Base-by-base conservation (phyloP, 2,797 vertebrate species). In the Selene dorsalis region DNA sequence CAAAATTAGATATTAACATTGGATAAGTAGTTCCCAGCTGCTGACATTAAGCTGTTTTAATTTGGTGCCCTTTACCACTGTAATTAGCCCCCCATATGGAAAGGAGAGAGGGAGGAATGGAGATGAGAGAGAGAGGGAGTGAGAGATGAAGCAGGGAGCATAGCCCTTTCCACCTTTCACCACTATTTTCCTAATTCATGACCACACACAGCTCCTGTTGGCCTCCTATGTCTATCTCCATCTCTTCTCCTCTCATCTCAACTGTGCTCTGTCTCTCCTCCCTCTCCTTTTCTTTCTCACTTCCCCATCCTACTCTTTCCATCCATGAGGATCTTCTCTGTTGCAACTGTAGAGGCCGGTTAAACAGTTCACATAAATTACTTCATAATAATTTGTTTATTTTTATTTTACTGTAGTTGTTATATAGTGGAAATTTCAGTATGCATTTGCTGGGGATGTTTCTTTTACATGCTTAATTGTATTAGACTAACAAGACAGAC, bases 11-110 rank as follows among this genome's bases (percentile, higher is more conserved):
- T 83, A 85, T 91, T 82, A 85, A 80, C 69, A 74, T 70, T 73
- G 69, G 83, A 90, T 92, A 90, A 93, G 84, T 87, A 85, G 90
- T 84, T 90, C 85, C 88, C 92, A 91, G 91, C 93, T 92, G 91
- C 88, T 89, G 93, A 94, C 94, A 94, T 95, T 93, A 94, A 94
- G 89, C 91, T 84, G 89, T 89, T 94, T 94, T 94, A 93, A 95
- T 95, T 93, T 91, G 88, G 82, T 94, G 94, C 92, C 93, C 93
- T 95, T 95, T 95, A 92, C 92, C 88, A 82, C 90, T 72, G 90
- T 90, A 94, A 94, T 95, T 94, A 95, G 87, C 92, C 91, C 91
- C 90, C 85, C 84, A 81, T 88, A 83, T 78, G 66, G 81, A 80
- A 62, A 28, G 55, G 30, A 35, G 72, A 73, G 75, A 64, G 70